phyloP scores from a whole-genome alignment of 92 coral and sea anemone species.

The Epizoanthus fatuus region DNA sequence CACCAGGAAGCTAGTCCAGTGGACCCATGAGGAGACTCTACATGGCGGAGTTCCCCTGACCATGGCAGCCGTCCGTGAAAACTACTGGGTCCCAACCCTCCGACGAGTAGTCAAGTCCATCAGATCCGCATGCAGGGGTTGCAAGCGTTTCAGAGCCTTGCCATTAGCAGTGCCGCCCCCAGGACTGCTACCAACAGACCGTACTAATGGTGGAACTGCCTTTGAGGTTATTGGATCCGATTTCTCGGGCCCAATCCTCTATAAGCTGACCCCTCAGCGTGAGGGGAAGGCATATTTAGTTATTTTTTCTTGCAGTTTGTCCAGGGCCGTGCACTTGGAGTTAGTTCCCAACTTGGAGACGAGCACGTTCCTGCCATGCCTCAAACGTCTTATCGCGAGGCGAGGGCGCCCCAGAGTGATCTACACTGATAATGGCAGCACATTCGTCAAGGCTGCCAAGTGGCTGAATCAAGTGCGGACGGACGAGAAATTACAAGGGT shows the following conservation, averaged over 20 bases:
- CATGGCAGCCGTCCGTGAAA: slow-evolving; percentile 74
- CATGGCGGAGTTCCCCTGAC: slow-evolving; percentile 73
- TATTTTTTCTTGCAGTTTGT: slow-evolving; percentile 67
- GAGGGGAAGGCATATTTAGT: slow-evolving; percentile 68
- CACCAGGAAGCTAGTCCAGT: slow-evolving; percentile 65
- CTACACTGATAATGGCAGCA: slow-evolving; percentile 74
- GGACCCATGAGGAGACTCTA: slow-evolving; percentile 63
- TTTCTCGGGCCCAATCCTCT: slow-evolving; percentile 66
- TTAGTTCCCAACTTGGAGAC: slow-evolving; percentile 60
- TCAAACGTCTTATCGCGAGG: slow-evolving; percentile 67
- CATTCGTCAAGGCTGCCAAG: slow-evolving; percentile 63
- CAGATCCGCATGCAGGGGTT: slow-evolving; percentile 68
- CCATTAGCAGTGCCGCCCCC: slow-evolving; percentile 68
- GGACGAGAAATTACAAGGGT: slow-evolving; percentile 49
- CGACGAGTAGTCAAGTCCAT: slow-evolving; percentile 70
- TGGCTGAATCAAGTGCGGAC: slow-evolving; percentile 53
- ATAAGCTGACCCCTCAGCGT: slow-evolving; percentile 45
- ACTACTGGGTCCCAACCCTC: slow-evolving; percentile 70
- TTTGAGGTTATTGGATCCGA: slow-evolving; percentile 60
- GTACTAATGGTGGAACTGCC: slow-evolving; percentile 43
- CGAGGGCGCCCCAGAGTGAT: slow-evolving; percentile 71
- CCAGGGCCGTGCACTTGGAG: slow-evolving; percentile 70
- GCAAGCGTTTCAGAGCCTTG: slow-evolving; percentile 59
- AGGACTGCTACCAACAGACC: slow-evolving; percentile 23
- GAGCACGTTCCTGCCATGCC: slow-evolving; percentile 49